Conservation (phyloP, 2,113 vertebrate species). For the Solea solea region DNA sequence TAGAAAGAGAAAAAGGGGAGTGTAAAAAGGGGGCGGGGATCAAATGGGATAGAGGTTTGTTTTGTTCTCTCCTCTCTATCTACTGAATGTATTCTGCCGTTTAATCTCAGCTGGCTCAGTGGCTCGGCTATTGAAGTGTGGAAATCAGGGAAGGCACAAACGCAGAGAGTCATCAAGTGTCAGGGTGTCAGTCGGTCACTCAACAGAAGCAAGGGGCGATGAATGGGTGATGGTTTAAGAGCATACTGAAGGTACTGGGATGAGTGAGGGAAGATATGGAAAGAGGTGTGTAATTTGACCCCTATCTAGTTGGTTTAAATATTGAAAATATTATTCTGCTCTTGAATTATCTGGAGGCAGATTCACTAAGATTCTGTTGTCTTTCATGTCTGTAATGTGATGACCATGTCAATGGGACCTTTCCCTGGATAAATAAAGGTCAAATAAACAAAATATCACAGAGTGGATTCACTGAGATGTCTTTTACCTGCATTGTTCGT, state of each 20-base stretch:
- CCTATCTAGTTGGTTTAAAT: too few species aligned
- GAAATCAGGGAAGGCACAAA: slow-evolving; percentile 10
- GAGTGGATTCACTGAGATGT: too few species aligned
- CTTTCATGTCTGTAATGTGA: too few species aligned
- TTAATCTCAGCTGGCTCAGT: slow-evolving; percentile 59
- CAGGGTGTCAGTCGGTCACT: slow-evolving; percentile 3
- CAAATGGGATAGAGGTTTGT: slow-evolving; percentile 67
- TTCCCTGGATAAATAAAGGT: too few species aligned
- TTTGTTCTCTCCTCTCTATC: slow-evolving; percentile 66
- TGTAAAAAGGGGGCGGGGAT: slow-evolving; percentile 54
- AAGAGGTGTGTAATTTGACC: not conserved
- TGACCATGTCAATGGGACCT: too few species aligned
- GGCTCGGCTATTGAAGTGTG: not conserved
- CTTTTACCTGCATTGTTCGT: too few species aligned
- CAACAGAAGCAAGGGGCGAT: not conserved
- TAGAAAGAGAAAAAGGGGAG: slow-evolving; percentile 46
- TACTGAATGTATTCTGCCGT: slow-evolving; percentile 42
- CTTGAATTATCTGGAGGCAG: too few species aligned
- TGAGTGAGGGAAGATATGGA: not conserved
- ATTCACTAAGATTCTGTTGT: too few species aligned
- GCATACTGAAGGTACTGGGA: not conserved
- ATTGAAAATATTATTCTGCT: too few species aligned
- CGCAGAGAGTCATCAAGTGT: too few species aligned
- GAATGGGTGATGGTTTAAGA: not conserved
- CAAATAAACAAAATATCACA: too few species aligned